phyloP scores from a whole-genome alignment of 2,113 vertebrate genomes.

The Fulmarus glacialis region DNA sequence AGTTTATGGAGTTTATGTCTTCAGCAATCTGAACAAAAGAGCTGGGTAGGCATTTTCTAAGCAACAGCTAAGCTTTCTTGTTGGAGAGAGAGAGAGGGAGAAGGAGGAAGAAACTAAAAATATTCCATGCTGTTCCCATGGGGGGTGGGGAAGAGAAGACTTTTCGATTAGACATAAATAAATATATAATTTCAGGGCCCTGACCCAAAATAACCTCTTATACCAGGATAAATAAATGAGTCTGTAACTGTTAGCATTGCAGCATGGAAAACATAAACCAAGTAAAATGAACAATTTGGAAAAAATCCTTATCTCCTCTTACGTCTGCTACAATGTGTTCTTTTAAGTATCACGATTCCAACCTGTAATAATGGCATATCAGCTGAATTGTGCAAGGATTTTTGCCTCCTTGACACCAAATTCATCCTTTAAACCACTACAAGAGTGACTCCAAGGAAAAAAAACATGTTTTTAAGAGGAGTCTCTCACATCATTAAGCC shows the following conservation, averaged over 20 bases:
- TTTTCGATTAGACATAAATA: constrained; percentile 37
- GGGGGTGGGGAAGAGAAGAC: background rate
- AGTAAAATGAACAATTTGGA: background rate
- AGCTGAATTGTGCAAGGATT: background rate
- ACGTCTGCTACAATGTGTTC: background rate
- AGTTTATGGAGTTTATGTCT: background rate
- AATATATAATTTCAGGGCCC: constrained; percentile 44
- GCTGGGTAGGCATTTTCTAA: background rate
- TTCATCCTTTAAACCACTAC: background rate
- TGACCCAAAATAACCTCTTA: constrained; percentile 36
- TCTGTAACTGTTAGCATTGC: background rate
- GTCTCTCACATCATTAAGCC: background rate
- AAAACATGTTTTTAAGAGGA: background rate
- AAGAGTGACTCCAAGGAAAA: background rate
- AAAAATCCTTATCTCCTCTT: background rate
- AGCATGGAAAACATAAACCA: constrained; percentile 20
- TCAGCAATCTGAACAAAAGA: background rate
- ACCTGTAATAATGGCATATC: background rate
- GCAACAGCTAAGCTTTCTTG: background rate
- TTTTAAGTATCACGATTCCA: background rate
- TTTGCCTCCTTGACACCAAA: background rate
- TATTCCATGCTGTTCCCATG: constrained; percentile 40
- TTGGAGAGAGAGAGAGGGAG: background rate
- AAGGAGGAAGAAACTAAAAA: constrained; percentile 35
- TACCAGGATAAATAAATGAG: constrained; percentile 45